A percentile compares a stretch with the other conserved stretches of the same genome.
Conservation (phyloP, 2,888 invertebrate genomes). For the Oeneis ivallda region DNA sequence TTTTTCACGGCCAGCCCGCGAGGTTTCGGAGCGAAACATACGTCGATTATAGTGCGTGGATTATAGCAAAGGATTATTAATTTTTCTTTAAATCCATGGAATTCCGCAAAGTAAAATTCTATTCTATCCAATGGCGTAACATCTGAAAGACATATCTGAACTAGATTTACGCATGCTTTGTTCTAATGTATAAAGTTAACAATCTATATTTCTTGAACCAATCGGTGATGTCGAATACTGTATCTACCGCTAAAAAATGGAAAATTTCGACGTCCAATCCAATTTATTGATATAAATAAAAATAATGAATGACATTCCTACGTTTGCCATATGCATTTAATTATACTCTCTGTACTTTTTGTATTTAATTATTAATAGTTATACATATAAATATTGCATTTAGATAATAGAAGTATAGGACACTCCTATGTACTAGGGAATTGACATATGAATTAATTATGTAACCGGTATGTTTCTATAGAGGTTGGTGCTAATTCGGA, state of each 20-base stretch:
- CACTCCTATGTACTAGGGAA: constrained; percentile 67
- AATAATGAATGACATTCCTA: constrained; percentile 56
- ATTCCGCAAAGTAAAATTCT: too few relatives aligned
- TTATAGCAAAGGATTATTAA: too few relatives aligned
- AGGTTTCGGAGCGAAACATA: too few relatives aligned
- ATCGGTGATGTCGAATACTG: neutral
- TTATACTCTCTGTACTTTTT: constrained; percentile 47
- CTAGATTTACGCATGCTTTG: too few relatives aligned
- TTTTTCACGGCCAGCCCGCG: too few relatives aligned
- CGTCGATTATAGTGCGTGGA: too few relatives aligned
- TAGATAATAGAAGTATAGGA: constrained; percentile 65
- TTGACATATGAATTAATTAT: constrained; percentile 52
- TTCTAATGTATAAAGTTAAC: too few relatives aligned
- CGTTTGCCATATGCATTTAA: constrained; percentile 76
- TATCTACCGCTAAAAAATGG: neutral
- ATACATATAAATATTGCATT: constrained; percentile 41
- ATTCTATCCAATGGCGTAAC: too few relatives aligned
- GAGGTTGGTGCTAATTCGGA: constrained; percentile 33
- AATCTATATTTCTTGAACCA: too few relatives aligned
- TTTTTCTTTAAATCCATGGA: too few relatives aligned
- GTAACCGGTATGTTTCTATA: constrained; percentile 57
- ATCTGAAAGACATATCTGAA: too few relatives aligned
- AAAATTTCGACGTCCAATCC: constrained; percentile 25
- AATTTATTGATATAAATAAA: constrained; percentile 12
- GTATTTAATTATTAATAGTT: constrained; percentile 37